phyloP scores from a whole-genome alignment of 1,140 invertebrate species.

The Conus ventricosus region DNA sequence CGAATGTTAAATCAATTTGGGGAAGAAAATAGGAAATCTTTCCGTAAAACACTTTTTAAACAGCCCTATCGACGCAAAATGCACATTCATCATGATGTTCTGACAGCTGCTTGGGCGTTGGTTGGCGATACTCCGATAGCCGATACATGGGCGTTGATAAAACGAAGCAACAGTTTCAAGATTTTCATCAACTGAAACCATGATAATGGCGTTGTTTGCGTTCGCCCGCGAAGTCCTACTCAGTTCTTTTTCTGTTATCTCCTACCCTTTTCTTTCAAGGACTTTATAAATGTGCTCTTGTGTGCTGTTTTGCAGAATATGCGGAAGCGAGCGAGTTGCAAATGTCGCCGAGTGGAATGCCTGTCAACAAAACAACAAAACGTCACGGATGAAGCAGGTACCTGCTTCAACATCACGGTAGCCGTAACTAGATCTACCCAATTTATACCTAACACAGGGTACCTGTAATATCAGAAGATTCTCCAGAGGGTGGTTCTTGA shows the following conservation, averaged over 20 bases:
- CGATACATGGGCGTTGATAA: background rate
- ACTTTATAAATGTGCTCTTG: background rate
- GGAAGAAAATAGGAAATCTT: too few species aligned
- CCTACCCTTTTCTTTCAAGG: too few species aligned
- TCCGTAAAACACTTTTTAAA: too few species aligned
- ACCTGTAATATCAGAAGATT: conserved; percentile 69
- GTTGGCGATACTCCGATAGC: background rate
- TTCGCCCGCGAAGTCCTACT: background rate
- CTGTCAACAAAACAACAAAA: background rate
- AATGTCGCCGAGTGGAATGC: background rate
- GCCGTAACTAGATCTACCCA: background rate
- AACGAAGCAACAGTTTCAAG: background rate
- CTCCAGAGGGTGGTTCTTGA: conserved; percentile 68
- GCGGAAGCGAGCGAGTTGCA: background rate
- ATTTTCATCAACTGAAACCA: background rate
- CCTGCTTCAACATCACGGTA: background rate
- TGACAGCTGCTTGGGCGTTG: background rate
- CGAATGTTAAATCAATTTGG: too few species aligned
- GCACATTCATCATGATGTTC: background rate
- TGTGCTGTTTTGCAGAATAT: background rate
- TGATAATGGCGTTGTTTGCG: background rate
- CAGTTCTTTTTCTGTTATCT: too few species aligned
- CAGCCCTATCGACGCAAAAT: background rate
- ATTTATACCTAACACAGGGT: background rate
- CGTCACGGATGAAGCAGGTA: background rate